Conservation (phyloP, 2,113 vertebrate genomes). For the Cnemophilus loriae region DNA sequence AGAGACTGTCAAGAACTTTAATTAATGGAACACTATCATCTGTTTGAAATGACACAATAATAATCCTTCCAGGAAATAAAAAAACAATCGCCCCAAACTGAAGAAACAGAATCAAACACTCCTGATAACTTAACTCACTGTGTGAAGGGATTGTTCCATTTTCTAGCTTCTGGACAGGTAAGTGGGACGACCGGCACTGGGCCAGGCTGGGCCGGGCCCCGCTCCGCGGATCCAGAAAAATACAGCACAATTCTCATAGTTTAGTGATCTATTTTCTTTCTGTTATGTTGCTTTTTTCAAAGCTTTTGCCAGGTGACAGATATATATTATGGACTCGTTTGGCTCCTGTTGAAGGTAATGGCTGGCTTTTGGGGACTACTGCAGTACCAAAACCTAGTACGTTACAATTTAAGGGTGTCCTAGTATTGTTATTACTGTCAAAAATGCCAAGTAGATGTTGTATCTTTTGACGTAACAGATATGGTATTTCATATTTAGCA, state of each 20-base stretch:
- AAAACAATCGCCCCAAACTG: accelerated
- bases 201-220: no score
- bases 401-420: neutral
- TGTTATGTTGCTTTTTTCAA: neutral
- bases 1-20: neutral
- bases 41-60: neutral
- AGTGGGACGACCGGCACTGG: no score
- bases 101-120: neutral
- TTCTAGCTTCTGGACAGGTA: no score
- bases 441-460: neutral
- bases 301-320: neutral
- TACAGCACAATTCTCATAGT: neutral
- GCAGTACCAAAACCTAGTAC: neutral
- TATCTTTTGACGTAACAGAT: accelerated
- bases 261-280: neutral
- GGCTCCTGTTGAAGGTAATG: neutral
- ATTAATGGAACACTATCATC: neutral
- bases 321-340: neutral
- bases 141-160: neutral
- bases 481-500: neutral
- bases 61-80: neutral
- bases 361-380: neutral
- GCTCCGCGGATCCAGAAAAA: neutral
- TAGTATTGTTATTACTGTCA: neutral
- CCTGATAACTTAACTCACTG: neutral